Evolutionary conservation across 2,113 vertebrate genomes (phyloP), one percentile per base, ranked within the genome.

Genomic region (Pionites leucogaster): DNA sequence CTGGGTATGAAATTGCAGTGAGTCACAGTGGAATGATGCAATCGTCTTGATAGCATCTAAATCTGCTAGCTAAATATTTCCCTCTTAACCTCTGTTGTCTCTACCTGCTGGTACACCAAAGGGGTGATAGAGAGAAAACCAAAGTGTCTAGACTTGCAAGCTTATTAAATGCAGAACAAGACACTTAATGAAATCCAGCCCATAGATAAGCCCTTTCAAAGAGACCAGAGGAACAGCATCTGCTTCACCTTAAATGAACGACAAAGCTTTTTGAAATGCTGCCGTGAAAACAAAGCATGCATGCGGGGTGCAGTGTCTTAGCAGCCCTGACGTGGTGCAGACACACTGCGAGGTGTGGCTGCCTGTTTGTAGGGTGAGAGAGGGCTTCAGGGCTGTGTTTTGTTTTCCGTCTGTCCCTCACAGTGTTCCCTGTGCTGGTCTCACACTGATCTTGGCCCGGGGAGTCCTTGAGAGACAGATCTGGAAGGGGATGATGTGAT

Each of bases 101-200:
- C 81, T 95, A 92, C 91, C 95, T 95, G 83, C 91, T 96, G 77
- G 52, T 89, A 57, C 81, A 92, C 92, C 86, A 91, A 95, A 93
- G 83, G 44, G 65, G 44, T 89, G 92, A 91, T 95, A 91, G 83
- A 90, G 70, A 47, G 67, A 93, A 81, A 93, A 93, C 74, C 74
- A 39, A 94, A 95, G 88, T 96, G 96, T 96, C 96, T 97, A 93
- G 96, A 97, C 96, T 96, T 96, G 93, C 77, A 96, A 89, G 74
- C 74, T 96, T 96, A 95, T 89, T 97, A 96, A 96, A 91, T 62
- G 74, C 81, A 89, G 95, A 87, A 82, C 88, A 91, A 97, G 93
- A 88, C 65, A 80, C 78, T 94, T 95, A 96, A 96, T 89, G 91
- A 96, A 97, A 96, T 93, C 96, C 95, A 95, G 83, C 83, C 83